These are phyloP conservation scores for Eubasilissa regina DNA, from an alignment of 1,140 invertebrate genomes.

Conservation along the genomic window DNA sequence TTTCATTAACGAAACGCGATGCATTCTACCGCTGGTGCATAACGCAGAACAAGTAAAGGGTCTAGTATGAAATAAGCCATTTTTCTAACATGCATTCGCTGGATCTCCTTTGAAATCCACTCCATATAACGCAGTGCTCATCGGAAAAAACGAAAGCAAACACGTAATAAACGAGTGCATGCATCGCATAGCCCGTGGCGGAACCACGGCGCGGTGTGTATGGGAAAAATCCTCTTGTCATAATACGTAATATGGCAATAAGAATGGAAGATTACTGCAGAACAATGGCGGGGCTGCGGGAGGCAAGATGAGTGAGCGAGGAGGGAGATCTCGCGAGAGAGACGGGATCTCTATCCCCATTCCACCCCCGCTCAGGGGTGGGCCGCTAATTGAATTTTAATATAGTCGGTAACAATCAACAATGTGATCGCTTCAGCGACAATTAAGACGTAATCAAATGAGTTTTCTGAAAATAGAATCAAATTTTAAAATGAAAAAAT, in stretches of 20 bases:
- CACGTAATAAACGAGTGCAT: conserved; percentile 35
- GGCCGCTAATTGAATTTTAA: conserved; percentile 22
- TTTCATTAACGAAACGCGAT: too few species aligned
- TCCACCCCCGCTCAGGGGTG: background rate
- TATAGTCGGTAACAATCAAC: conserved; percentile 1
- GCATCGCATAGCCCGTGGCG: conserved; percentile 9
- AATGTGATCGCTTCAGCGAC: background rate
- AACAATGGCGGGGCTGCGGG: conserved; percentile 53
- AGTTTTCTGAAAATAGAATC: background rate
- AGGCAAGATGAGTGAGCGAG: conserved; percentile 56
- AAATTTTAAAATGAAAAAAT: background rate
- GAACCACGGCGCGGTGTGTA: background rate
- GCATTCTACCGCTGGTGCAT: too few species aligned
- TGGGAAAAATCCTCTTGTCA: conserved; percentile 57
- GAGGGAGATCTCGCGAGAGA: background rate
- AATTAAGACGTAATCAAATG: conserved; percentile 24
- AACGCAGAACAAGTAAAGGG: too few species aligned
- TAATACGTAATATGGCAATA: conserved; percentile 61
- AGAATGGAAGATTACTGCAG: conserved; percentile 59
- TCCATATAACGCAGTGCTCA: conserved; percentile 23
- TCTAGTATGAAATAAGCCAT: background rate
- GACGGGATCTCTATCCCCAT: background rate
- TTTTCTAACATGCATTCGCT: conserved; percentile 17
- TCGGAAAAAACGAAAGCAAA: conserved; percentile 41
- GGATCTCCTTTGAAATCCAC: conserved; percentile 33